Evolutionary conservation across 2,113 vertebrate genomes (phyloP), one percentile per base, ranked within the genome.

Genomic region (Malurus cyaneus): DNA sequence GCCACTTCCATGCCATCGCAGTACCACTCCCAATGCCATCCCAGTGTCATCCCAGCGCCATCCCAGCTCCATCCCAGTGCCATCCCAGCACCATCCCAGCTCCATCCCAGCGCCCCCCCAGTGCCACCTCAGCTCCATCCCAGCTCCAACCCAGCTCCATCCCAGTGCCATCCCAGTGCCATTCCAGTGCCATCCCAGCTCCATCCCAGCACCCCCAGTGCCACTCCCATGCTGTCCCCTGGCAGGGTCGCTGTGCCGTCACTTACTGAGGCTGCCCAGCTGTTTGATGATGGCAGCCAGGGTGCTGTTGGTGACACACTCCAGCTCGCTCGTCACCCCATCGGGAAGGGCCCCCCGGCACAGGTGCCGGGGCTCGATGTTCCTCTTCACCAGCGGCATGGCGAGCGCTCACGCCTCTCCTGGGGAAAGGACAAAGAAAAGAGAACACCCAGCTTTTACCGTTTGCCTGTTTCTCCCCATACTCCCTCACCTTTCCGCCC

Each of bases 231-330:
- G 4, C 39, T 2, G 0, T 20, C 41, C 66, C 61, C 31, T 0
- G 0, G 16, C 1, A 1, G 28, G 50, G 7, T 4, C 0, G 1
- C 91, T 5, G 47, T 6, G 28, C 54, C 1, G 0, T 23, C 47
- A 98, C 99, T 98, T 97, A 99, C 99, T 99, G 95, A 99, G 98
- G 85, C 99, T 98, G 70, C 99, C 99, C 94, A 99, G 98, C 97
- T 99, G 99, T 61, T 99, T 99, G 97, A 99, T 99, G 97, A 99
- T 98, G 94, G 99, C 98, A 5, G 99, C 99, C 76, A 99, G 96
- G 0, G 98, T 99, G 98, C 98, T 99, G 97, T 99, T 99, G 97
- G 99, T 99, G 87, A 99, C 99, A 56, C 99, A 99, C 84, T 99
- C 99, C 95, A 99, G 96, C 90, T 99, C 99, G 31, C 98, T 99